Evolutionary conservation across 2,113 vertebrate genomes (phyloP).

Genomic region (Peromyscus polionotus): DNA sequence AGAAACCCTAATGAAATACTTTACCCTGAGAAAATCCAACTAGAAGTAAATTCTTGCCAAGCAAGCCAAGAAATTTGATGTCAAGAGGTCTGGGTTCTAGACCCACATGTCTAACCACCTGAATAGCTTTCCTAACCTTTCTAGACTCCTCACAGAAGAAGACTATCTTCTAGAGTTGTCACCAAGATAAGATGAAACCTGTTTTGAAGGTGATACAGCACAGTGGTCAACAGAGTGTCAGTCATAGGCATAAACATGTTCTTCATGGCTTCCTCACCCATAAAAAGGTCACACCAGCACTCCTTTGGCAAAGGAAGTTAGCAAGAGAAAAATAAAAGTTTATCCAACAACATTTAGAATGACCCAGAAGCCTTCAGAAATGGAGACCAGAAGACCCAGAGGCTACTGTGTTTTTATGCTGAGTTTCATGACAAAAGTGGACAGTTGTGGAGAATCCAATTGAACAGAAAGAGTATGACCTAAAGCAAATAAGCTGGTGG

Average conservation of each 20-base stretch:
- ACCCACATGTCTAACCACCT: background rate
- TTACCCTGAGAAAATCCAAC: background rate
- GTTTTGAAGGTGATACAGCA: background rate
- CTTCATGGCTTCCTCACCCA: background rate
- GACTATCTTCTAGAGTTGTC: background rate
- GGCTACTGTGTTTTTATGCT: background rate
- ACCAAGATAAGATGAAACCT: slow-evolving; percentile 8
- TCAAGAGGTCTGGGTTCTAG: slow-evolving; percentile 15
- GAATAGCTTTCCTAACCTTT: background rate
- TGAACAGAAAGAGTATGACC: background rate
- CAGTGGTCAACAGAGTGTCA: background rate
- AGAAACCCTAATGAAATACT: background rate
- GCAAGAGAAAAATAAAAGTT: background rate
- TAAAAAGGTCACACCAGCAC: background rate
- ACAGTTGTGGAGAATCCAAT: background rate
- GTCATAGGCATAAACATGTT: no score
- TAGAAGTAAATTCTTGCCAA: background rate
- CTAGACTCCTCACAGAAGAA: background rate
- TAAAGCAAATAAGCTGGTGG: background rate
- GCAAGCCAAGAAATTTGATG: background rate
- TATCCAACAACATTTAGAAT: background rate
- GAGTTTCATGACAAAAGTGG: background rate
- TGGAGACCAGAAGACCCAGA: background rate
- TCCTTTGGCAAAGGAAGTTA: background rate
- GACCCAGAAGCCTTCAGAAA: background rate